Conservation (phyloP, 2,113 vertebrate genomes). For the Ciconia maguari region DNA sequence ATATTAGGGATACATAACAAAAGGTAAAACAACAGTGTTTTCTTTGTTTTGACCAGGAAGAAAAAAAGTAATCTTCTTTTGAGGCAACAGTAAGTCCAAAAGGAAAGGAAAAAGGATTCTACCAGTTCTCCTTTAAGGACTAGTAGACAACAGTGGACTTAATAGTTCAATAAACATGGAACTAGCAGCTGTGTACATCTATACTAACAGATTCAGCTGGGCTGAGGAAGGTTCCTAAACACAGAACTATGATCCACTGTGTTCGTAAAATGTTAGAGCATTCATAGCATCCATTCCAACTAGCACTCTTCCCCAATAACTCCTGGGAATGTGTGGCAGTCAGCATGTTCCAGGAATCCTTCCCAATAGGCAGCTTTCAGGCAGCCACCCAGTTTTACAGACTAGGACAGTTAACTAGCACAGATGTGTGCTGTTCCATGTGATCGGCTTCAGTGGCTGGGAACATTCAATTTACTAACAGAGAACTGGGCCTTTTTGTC, state of each 20-base stretch:
- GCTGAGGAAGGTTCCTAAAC: background rate
- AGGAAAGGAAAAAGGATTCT: background rate
- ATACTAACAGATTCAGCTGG: background rate
- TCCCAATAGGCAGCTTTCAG: slow-evolving; percentile 22
- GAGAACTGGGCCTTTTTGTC: background rate
- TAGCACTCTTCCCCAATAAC: background rate
- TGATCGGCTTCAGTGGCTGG: background rate
- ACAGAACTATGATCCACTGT: background rate
- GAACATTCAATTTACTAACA: background rate
- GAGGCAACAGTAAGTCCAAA: background rate
- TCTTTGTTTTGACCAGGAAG: background rate
- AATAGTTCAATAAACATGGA: background rate
- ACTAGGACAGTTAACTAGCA: background rate
- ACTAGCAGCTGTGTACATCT: background rate
- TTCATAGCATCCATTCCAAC: background rate
- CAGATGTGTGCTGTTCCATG: background rate
- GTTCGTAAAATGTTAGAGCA: background rate
- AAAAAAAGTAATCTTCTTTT: background rate
- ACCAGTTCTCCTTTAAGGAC: background rate
- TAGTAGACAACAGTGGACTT: background rate
- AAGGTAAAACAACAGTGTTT: background rate
- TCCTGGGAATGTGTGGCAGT: slow-evolving; percentile 31
- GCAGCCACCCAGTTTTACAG: background rate
- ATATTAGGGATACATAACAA: background rate
- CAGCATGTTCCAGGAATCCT: slow-evolving; percentile 28